phyloP scores from a whole-genome alignment of 1,140 invertebrate species.

The Campoletis sonorensis region DNA sequence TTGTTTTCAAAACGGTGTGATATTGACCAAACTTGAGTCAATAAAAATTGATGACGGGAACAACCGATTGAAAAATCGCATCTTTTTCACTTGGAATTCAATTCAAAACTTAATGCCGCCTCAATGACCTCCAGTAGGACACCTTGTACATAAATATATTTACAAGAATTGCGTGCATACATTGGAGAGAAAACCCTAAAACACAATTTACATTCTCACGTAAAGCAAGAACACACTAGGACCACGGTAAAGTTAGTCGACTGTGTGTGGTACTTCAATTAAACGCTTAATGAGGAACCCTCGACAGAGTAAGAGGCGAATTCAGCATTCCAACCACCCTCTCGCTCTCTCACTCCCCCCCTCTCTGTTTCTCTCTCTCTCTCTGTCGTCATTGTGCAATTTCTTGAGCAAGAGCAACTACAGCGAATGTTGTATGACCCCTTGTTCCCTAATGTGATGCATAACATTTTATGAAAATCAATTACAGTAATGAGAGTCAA shows the following conservation, averaged over 20 bases:
- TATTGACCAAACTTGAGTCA: too few relatives aligned
- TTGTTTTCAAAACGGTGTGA: too few relatives aligned
- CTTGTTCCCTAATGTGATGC: slow-evolving; percentile 24
- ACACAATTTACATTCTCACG: slow-evolving; percentile 61
- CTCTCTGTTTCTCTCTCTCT: slow-evolving; percentile 8
- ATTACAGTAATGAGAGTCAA: slow-evolving; percentile 21
- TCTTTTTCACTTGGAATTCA: too few relatives aligned
- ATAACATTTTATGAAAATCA: slow-evolving; percentile 13
- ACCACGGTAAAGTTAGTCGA: slow-evolving; percentile 45
- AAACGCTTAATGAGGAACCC: slow-evolving; percentile 59
- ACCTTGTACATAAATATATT: too few relatives aligned
- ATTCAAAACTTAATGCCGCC: too few relatives aligned
- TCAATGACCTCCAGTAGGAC: too few relatives aligned
- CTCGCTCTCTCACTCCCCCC: not conserved
- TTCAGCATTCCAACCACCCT: slow-evolving; percentile 35
- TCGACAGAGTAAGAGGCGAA: slow-evolving; percentile 49
- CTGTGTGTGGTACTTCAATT: slow-evolving; percentile 58
- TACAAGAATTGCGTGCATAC: too few relatives aligned
- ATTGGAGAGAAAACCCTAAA: slow-evolving; percentile 42
- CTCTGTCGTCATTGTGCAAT: slow-evolving; percentile 29
- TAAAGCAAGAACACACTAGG: slow-evolving; percentile 20
- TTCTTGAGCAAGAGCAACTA: slow-evolving; percentile 27
- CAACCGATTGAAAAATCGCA: too few relatives aligned
- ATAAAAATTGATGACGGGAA: too few relatives aligned
- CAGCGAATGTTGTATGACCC: not conserved